phyloP scores from a whole-genome alignment of 2,113 vertebrate species.

The Saimiri boliviensis region DNA sequence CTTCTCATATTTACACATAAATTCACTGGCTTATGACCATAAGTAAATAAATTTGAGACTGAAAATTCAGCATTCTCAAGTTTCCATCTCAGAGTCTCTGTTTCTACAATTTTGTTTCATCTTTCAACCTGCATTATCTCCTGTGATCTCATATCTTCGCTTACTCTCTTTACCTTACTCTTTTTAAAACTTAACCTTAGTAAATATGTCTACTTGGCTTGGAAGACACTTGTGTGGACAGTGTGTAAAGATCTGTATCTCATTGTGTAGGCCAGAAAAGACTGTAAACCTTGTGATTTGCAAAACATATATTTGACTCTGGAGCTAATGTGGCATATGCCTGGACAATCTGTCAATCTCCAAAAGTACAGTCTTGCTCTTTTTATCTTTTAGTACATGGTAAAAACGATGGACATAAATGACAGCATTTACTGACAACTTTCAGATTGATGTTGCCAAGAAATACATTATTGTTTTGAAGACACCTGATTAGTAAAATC shows the following conservation, averaged over 20 bases:
- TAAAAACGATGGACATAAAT: conserved; percentile 31
- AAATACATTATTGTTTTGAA: conserved; percentile 15
- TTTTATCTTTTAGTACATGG: neutral
- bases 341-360: neutral
- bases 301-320: neutral
- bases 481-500: neutral
- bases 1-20: neutral
- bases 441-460: neutral
- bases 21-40: neutral
- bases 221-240: neutral
- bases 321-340: neutral
- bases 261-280: neutral
- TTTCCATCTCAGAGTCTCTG: neutral
- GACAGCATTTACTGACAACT: conserved; percentile 1
- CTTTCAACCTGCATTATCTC: neutral
- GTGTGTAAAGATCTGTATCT: neutral
- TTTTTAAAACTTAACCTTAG: neutral
- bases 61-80: neutral
- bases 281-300: neutral
- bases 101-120: neutral
- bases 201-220: neutral
- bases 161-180: neutral
- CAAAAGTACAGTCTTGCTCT: neutral
- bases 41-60: neutral
- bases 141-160: neutral